Base-by-base conservation (phyloP, 2,797 vertebrate genomes). In the Sciaenops ocellatus region DNA sequence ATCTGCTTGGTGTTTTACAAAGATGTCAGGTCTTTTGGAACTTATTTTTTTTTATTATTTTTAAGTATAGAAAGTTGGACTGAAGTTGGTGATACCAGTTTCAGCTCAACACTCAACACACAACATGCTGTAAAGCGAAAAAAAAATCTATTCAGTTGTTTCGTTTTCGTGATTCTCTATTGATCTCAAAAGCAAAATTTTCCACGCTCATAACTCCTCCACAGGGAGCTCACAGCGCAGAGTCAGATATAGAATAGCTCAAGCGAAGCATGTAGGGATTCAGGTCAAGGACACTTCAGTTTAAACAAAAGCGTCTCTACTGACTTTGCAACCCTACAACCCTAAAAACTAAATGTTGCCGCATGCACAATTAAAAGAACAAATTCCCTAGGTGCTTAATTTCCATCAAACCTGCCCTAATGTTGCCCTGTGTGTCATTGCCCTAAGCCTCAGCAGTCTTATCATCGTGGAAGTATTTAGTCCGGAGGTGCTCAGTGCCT, bases 1-100 rank as follows among this genome's bases (percentile, higher is more conserved):
- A 92, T 91, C 93, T 94, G 90, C 63, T 83, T 8, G 4, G 15
- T 60, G 65, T 78, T 84, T 85, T 26, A 42, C 47, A 60, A 16
- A 77, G 26, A 57, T 68, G 50, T 80, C 55, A 48, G 28, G 38
- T 26, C 17, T 77, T 82, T 73, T 69, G 17, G 3, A 71, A 60
- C n/a, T 69, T 80, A 34, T 59, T n/a, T n/a, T n/a, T n/a, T n/a
- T n/a, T n/a, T n/a, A n/a, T n/a, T n/a, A n/a, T n/a, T n/a, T n/a
- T n/a, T n/a, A 34, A 68, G 28, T 13, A 8, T 22, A n/a, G 42
- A 69, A 26, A 38, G 65, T 41, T 52, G 24, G 18, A 50, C 24
- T 44, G n/a, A 69, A 68, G 67, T 66, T 54, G 48, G n/a, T 8
- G 12, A 75, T 47, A 60, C 3, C 60, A 41, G 42, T 73, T 26